Percentiles rank a stretch among this genome's conserved stretches.
Conservation (phyloP, 2,113 vertebrate genomes). For the Ornithorhynchus anatinus region DNA sequence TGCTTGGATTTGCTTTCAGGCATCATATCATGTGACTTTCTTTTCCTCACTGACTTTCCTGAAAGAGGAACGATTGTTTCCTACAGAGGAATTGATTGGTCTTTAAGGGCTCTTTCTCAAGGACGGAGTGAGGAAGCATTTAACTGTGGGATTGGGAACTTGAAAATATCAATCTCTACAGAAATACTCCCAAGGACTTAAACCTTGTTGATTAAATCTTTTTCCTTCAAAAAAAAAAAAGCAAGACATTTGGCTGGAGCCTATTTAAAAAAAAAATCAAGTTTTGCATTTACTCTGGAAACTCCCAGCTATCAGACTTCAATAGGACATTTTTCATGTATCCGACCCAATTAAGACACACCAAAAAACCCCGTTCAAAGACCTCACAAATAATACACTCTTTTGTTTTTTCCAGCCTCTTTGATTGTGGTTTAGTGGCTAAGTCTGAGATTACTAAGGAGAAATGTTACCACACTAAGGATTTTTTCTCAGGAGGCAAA, state of each 20-base stretch:
- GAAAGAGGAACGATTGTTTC: neutral
- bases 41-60: neutral
- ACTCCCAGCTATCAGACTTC: slow-evolving; percentile 54
- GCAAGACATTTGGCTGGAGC: slow-evolving; percentile 37
- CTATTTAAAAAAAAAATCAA: slow-evolving; percentile 42
- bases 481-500: neutral
- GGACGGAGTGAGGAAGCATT: neutral
- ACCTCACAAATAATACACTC: slow-evolving; percentile 19
- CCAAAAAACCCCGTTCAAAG: slow-evolving; percentile 17
- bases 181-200: slow-evolving; percentile 49
- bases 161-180: slow-evolving; percentile 3
- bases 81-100: neutral
- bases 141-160: neutral
- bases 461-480: slow-evolving; percentile 27
- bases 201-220: slow-evolving; percentile 28
- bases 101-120: slow-evolving; percentile 18
- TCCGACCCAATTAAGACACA: slow-evolving; percentile 13
- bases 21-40: too few species aligned
- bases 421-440: slow-evolving; percentile 37
- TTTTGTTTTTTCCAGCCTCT: slow-evolving; percentile 23
- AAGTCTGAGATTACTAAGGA: slow-evolving; percentile 26
- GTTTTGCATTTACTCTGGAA: slow-evolving; percentile 45
- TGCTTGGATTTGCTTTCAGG: too few species aligned
- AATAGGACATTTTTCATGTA: slow-evolving; percentile 16
- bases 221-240: slow-evolving; percentile 43